Evolutionary conservation across 2,888 invertebrate species (phyloP), one percentile per base, ranked within the genome.

Genomic region (Thera britannica): DNA sequence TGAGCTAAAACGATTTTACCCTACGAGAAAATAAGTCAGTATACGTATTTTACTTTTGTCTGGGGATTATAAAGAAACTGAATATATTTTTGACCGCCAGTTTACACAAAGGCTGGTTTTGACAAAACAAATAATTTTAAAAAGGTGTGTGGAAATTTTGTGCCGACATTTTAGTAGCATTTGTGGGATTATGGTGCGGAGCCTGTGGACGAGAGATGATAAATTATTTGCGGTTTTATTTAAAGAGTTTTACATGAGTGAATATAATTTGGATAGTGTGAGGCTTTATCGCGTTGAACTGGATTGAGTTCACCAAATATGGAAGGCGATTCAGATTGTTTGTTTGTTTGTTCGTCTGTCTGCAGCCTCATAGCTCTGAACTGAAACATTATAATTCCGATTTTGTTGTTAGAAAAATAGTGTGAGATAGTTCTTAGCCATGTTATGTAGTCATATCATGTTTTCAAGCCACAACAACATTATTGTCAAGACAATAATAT

Each of bases 101-200:
- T 56, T 56, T 23, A 44, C 44, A 46, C 23, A 12, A 23, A 23
- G 51, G 51, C 23, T 52, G 12, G 60, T 63, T 52, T 52, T 34
- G 51, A 51, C 58, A 64, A 65, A 61, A 23, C 23, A 23, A 23
- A 61, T 55, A 49, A 62, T 58, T 57, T 58, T 8, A 67, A 62
- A 62, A 58, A 34, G 49, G 44, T 49, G 49, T 59, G 49, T 52
- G 36, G 36, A 46, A 12, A 62, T n/a, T 36, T 51, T 36, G 35
- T 44, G 66, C 9, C 34, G 41, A 23, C 49, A 48, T 58, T 49
- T 61, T 56, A 55, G 57, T 46, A 44, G 52, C 36, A 38, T 58
- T 54, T 54, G 62, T 38, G 52, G 58, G 58, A 67, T 62, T 67
- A 54, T 54, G 57, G 65, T n/a, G 23, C 9, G 46, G 46, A 23